Evolutionary conservation across 2,797 vertebrate genomes (phyloP).

Genomic region (Enteromius afrohamiltoni): DNA sequence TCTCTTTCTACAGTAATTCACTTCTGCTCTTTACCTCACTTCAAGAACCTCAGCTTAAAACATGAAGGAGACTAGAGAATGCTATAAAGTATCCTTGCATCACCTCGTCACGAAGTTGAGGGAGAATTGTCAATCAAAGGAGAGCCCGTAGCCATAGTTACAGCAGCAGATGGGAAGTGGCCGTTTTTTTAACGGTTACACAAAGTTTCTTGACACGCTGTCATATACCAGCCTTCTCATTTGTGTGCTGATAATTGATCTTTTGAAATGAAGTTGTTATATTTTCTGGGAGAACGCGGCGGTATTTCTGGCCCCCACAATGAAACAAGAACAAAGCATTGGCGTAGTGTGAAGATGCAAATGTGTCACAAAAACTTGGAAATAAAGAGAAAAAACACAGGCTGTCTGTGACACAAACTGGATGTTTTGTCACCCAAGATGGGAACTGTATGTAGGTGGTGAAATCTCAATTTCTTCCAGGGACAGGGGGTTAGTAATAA

Average conservation of each 20-base stretch:
- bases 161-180: slow-evolving; percentile 46
- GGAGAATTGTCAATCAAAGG: slow-evolving; percentile 47
- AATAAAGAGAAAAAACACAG: slow-evolving; percentile 39
- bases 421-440: slow-evolving; percentile 50
- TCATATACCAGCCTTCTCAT: slow-evolving; percentile 34
- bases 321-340: slow-evolving; percentile 41
- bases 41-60: slow-evolving; percentile 35
- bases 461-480: slow-evolving; percentile 50
- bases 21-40: slow-evolving; percentile 34
- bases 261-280: slow-evolving; percentile 36
- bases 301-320: slow-evolving; percentile 10
- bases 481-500: slow-evolving; percentile 53
- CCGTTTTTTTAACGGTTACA: slow-evolving; percentile 20
- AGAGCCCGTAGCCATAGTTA: slow-evolving; percentile 40
- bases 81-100: slow-evolving; percentile 20
- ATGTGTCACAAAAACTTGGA: slow-evolving; percentile 44
- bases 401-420: slow-evolving; percentile 42
- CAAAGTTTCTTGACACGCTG: slow-evolving; percentile 43
- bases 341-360: slow-evolving; percentile 45
- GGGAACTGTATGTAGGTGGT: slow-evolving; percentile 55
- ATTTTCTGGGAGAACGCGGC: neutral
- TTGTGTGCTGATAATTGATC: slow-evolving; percentile 48
- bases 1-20: slow-evolving; percentile 28
- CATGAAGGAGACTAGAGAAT: slow-evolving; percentile 41
- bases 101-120: slow-evolving; percentile 28